Percentiles rank a stretch among this genome's conserved stretches.
phyloP scores from a whole-genome alignment of 2,113 vertebrate genomes.

The Jacana jacana region DNA sequence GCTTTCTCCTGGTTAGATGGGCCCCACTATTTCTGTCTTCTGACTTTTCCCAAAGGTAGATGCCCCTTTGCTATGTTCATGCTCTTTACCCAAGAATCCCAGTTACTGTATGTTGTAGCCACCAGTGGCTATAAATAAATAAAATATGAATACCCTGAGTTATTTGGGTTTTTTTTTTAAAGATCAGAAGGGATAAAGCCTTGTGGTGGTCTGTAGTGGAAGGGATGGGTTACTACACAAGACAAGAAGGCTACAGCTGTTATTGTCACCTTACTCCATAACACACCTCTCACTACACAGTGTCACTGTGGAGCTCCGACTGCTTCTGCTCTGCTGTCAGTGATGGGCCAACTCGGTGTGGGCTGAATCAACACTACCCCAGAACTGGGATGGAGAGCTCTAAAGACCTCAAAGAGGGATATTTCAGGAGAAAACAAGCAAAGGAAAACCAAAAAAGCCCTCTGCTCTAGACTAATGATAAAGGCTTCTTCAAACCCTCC shows the following conservation, averaged over 20 bases:
- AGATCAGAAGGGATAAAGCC: background rate
- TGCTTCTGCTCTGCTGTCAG: background rate
- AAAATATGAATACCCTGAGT: background rate
- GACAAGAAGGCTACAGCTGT: background rate
- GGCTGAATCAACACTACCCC: background rate
- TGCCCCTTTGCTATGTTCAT: background rate
- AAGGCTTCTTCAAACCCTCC: background rate
- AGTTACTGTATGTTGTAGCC: background rate
- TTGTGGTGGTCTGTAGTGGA: background rate
- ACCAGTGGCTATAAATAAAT: background rate
- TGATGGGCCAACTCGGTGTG: accelerated
- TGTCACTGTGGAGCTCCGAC: background rate
- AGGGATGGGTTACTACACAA: background rate
- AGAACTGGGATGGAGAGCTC: background rate
- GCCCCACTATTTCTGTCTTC: background rate
- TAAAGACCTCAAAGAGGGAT: background rate
- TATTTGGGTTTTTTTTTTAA: background rate
- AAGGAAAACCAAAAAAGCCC: background rate
- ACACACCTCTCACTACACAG: background rate
- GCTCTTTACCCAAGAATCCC: background rate
- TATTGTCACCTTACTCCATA: background rate
- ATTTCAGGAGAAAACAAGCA: background rate
- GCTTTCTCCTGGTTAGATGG: background rate
- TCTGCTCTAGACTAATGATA: background rate
- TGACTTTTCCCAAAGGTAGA: background rate